A percentile compares a stretch with the other conserved stretches of the same genome.
These are phyloP conservation scores for Vidua macroura DNA, from an alignment of 2,113 vertebrate species.

Conservation along the genomic window DNA sequence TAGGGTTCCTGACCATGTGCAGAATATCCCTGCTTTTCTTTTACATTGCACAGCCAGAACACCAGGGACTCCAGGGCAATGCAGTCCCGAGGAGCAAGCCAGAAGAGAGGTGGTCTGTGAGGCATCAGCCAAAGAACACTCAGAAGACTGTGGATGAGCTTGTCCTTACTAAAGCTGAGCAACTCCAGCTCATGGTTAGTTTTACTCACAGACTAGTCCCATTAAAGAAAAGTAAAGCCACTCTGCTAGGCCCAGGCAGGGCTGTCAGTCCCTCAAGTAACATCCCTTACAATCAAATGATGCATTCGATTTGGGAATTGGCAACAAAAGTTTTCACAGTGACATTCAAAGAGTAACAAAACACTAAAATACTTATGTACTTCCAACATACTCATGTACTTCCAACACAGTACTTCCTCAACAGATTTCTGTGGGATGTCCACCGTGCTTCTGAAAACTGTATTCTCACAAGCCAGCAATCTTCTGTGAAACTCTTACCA, in stretches of 20 bases:
- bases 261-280: neutral
- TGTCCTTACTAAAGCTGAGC: neutral
- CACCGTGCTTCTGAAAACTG: neutral
- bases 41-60: neutral
- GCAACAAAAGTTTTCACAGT: neutral
- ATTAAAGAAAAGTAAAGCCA: neutral
- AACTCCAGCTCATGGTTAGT: neutral
- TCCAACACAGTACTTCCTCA: neutral
- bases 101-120: neutral
- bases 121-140: neutral
- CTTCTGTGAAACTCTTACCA: neutral
- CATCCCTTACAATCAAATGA: neutral
- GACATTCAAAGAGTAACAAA: neutral
- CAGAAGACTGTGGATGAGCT: neutral
- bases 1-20: neutral
- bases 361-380: neutral
- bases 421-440: neutral
- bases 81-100: neutral
- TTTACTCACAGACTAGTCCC: neutral
- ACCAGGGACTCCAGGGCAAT: neutral
- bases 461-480: neutral
- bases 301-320: neutral
- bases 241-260: neutral
- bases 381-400: neutral
- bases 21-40: neutral